These are phyloP conservation scores for Pachydiplax longipennis DNA, from an alignment of 2,888 invertebrate genomes.

Conservation along the genomic window DNA sequence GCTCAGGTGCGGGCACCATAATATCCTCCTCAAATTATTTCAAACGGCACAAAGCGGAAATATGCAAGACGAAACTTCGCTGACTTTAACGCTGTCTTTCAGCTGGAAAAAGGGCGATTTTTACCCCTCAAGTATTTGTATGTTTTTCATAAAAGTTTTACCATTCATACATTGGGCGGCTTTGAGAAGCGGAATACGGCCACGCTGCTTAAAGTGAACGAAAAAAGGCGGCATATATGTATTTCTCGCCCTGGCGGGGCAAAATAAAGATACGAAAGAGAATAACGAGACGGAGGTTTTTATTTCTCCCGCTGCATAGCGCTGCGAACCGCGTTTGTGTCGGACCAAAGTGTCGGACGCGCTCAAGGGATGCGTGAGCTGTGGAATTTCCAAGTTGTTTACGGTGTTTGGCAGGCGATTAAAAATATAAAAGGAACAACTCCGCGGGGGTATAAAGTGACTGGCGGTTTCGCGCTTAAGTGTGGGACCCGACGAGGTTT, in stretches of 20 bases:
- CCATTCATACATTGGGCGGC: not conserved
- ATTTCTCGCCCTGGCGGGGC: not conserved
- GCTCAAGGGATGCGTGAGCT: not conserved
- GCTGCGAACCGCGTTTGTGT: not conserved
- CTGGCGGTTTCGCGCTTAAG: not conserved
- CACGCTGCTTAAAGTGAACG: not conserved
- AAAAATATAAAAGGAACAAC: not conserved
- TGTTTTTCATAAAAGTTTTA: constrained; percentile 2
- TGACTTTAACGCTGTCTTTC: not conserved
- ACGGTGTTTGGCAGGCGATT: not conserved
- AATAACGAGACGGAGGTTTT: not conserved
- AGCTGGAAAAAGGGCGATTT: not conserved
- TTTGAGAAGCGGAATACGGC: not conserved
- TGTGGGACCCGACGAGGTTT: not conserved
- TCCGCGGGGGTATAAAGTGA: not conserved
- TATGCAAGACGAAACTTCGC: not conserved
- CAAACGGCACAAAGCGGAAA: not conserved
- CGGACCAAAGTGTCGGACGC: not conserved
- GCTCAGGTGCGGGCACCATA: not conserved
- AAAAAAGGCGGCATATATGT: not conserved
- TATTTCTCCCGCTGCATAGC: not conserved
- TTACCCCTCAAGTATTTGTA: not conserved
- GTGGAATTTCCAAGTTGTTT: not conserved
- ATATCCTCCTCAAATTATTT: not conserved
- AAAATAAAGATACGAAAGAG: not conserved